Evolutionary conservation across 92 coral and sea anemone genomes (phyloP), one percentile per base, ranked within the genome.

Genomic region (Anthopleura xanthogrammica): DNA sequence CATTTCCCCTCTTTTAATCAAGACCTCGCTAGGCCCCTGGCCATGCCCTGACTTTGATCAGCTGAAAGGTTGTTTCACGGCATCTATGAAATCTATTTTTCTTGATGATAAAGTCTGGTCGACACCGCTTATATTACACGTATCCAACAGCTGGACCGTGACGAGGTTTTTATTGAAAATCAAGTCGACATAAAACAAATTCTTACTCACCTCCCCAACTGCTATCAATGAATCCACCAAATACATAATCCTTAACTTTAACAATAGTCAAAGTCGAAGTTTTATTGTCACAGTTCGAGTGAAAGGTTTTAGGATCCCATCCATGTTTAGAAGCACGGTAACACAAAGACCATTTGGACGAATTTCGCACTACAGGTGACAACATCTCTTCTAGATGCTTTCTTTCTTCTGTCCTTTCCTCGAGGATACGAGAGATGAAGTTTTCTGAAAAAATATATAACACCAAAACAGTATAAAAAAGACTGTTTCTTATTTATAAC

Each of bases 201-300:
- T 16, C 55, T 11, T 48, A 89, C 88, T 48, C 70, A 93, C 97
- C 88, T 76, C 81, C 85, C 94, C 92, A 93, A 6, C 54, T 76
- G 20, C 84, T 77, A 76, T 93, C 92, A 9, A 87, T 81, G 82
- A 86, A 86, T 68, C 97, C 97, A 16, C 97, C 97, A 68, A 93
- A 93, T 22, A 93, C 75, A 46, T 64, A 90, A 17, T 83, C 87
- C 42, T 86, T 87, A 0, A 86, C 91, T 77, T 86, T 87, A 0
- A 86, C 90, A 46, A 93, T 74, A 2, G 90, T 87, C 20, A 93
- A 60, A 12, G 94, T 93, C 12, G 77, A 60, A 41, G 36, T 78
- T 39, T 40, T 48, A 13, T 55, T 36, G 57, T 78, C 85, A 64
- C 97, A 90, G 3, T 78, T 54, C 3, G 70, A 22, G 62, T 84